Base-by-base conservation (phyloP, 1,140 invertebrate genomes). In the Aphelenchoides fujianensis region DNA sequence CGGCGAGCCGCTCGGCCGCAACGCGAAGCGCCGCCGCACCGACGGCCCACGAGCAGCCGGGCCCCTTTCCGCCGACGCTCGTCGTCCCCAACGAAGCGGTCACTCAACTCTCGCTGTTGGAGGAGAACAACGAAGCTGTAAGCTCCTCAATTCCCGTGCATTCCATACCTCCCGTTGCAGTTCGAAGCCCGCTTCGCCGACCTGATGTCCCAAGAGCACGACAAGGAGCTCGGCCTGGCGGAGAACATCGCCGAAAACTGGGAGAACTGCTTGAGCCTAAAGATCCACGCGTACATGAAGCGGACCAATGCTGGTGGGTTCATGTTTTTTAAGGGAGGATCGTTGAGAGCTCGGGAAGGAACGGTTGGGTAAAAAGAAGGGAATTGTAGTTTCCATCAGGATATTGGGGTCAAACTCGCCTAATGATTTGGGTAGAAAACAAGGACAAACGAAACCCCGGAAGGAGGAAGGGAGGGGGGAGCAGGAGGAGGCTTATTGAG, bases 101-200 rank as follows among this genome's bases (percentile, higher is more conserved):
- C 63, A 66, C 63, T 23, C 12, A 16, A 2, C 53, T 66, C 19
- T 23, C 28, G 12, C 16, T 12, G 37, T 66, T 66, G 63, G 63
- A 66, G 32, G 27, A 32, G 63, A 30, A 66, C 53, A 16, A 12
- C 19, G 27, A 34, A 16, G 28, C 3, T 66, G 63, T 66, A 66
- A 66, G 63, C 53, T 12, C 23, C 19, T n/a, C n/a, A n/a, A n/a
- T n/a, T n/a, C n/a, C n/a, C n/a, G n/a, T n/a, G n/a, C n/a, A n/a
- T n/a, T n/a, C n/a, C n/a, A n/a, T n/a, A n/a, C 16, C 16, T 66
- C 12, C n/a, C n/a, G n/a, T 12, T 66, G 37, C 7, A 66, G 63
- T 66, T 66, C 32, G 63, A 66, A 3, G 27, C 12, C 63, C 63
- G 63, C 12, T 66, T 32, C 31, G 32, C 12, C 32, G 63, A 66